Evolutionary conservation across 2,888 invertebrate species (phyloP).

Genomic region (Phyto melanocephala): DNA sequence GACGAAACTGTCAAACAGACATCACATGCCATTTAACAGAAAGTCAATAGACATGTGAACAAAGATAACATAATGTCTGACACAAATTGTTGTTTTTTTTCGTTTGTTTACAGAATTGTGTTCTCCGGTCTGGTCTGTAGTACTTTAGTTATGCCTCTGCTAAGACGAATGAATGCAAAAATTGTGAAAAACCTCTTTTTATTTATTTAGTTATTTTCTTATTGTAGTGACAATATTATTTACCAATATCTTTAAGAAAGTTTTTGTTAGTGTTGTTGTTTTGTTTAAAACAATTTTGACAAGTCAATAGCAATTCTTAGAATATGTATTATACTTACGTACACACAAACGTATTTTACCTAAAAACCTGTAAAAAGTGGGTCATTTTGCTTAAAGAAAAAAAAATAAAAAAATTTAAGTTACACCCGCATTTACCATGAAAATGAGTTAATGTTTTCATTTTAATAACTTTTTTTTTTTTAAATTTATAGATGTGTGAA

Average conservation of each 20-base stretch:
- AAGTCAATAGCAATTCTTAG: constrained; percentile 61
- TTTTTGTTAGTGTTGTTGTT: constrained; percentile 14
- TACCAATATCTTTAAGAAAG: neutral
- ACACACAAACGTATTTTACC: neutral
- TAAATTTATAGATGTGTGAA: neutral
- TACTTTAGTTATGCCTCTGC: too few relatives aligned
- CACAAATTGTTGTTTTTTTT: constrained; percentile 51
- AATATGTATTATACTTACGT: neutral
- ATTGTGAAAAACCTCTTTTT: neutral
- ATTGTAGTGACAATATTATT: neutral
- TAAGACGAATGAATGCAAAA: neutral
- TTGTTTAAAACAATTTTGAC: constrained; percentile 58
- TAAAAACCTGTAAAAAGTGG: constrained; percentile 31
- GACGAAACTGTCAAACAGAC: constrained; percentile 44
- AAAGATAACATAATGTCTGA: constrained; percentile 52
- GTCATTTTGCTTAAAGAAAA: constrained; percentile 25
- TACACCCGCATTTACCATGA: constrained; percentile 28
- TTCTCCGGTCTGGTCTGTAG: too few relatives aligned
- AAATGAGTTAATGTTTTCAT: neutral
- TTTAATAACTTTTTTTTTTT: neutral
- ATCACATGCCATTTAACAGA: constrained; percentile 43
- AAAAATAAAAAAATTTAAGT: neutral
- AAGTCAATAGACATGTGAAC: constrained; percentile 48
- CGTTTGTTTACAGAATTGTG: neutral
- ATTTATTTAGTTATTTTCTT: neutral